A percentile compares a stretch with the other conserved stretches of the same genome.
phyloP scores from a whole-genome alignment of 2,113 vertebrate genomes.

The Prietella phreatophila region DNA sequence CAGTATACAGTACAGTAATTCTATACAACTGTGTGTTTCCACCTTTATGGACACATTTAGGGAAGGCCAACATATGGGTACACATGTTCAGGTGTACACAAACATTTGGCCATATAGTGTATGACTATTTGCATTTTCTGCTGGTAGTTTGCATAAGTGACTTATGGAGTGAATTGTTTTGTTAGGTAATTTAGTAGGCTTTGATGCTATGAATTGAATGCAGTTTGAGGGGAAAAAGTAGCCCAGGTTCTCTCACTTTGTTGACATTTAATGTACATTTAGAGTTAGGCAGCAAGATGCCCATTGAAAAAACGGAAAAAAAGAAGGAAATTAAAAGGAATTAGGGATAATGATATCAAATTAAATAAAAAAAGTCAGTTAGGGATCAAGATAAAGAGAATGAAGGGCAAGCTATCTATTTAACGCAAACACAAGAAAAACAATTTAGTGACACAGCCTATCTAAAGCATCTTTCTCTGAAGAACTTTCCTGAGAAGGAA shows the following conservation, averaged over 20 bases:
- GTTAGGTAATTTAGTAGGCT: neutral
- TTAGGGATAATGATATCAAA: too few relatives aligned
- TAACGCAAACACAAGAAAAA: neutral
- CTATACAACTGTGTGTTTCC: too few relatives aligned
- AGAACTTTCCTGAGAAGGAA: neutral
- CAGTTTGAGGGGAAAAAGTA: neutral
- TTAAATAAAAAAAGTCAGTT: neutral
- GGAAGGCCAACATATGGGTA: neutral
- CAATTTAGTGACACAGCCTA: neutral
- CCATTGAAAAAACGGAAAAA: too few relatives aligned
- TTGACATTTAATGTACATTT: neutral
- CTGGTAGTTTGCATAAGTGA: neutral
- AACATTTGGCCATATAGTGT: neutral
- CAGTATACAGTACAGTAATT: too few relatives aligned
- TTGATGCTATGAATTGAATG: neutral
- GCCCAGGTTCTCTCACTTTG: neutral
- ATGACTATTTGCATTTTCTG: neutral
- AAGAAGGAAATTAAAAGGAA: neutral
- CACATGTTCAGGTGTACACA: neutral
- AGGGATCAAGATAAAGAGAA: neutral
- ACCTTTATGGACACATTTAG: too few relatives aligned
- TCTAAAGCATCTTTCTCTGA: neutral
- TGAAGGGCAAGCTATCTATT: neutral
- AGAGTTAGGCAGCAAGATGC: too few relatives aligned
- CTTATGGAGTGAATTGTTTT: neutral